A percentile compares a stretch with the other conserved stretches of the same genome.
phyloP scores from a whole-genome alignment of 2,888 invertebrate genomes.

The Leucozona laternaria region DNA sequence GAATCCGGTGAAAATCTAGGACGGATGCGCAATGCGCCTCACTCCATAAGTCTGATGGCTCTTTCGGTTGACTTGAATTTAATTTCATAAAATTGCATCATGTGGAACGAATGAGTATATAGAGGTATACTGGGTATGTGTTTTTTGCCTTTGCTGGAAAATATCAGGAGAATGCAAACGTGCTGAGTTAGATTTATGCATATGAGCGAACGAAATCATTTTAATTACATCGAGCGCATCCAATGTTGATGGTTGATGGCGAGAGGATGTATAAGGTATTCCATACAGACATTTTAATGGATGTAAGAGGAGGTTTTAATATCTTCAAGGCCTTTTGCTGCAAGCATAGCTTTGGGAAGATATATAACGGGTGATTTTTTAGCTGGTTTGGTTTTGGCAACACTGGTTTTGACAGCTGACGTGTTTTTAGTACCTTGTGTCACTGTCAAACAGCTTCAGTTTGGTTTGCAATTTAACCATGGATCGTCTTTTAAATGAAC shows the following conservation, averaged over 20 bases:
- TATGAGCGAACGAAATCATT: constrained; percentile 62
- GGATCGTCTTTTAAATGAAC: no score
- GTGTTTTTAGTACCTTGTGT: no score
- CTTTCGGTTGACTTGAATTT: constrained; percentile 68
- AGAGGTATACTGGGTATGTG: neutral
- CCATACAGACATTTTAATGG: neutral
- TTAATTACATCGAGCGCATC: constrained; percentile 74
- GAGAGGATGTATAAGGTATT: constrained; percentile 18
- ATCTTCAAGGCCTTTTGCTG: constrained; percentile 24
- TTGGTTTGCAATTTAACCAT: no score
- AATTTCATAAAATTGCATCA: constrained; percentile 74
- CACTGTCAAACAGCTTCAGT: no score
- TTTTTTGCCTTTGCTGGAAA: neutral
- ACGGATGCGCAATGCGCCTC: constrained; percentile 64
- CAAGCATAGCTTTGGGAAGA: neutral
- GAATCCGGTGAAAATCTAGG: constrained; percentile 68
- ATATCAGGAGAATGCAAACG: constrained; percentile 20
- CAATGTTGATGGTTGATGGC: constrained; percentile 67
- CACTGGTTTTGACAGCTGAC: no score
- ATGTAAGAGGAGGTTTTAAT: constrained; percentile 21
- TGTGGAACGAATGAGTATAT: constrained; percentile 57
- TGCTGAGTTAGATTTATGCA: constrained; percentile 71
- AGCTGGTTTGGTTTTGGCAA: no score
- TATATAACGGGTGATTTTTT: no score
- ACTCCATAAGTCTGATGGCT: constrained; percentile 51